A percentile compares a stretch with the other conserved stretches of the same genome.
Conservation (phyloP, 2,888 invertebrate genomes). For the Scotopteryx bipunctaria region DNA sequence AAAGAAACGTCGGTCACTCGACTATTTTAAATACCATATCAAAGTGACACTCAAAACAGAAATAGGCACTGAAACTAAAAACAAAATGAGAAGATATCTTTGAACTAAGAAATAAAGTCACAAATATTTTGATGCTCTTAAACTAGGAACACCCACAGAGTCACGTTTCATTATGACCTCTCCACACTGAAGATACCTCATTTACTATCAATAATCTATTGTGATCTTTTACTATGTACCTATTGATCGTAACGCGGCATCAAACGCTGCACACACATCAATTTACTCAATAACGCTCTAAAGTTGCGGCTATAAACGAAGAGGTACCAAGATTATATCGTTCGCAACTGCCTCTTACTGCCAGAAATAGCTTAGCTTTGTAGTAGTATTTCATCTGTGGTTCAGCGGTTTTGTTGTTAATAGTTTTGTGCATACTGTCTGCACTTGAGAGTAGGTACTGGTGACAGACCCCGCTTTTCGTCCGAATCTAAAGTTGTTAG, state of each 20-base stretch:
- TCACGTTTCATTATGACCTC: too few species aligned
- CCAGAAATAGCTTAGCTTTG: slow-evolving; percentile 45
- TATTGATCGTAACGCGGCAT: background rate
- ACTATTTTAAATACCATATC: too few species aligned
- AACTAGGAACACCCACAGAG: too few species aligned
- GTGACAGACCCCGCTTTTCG: too few species aligned
- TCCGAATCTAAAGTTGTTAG: too few species aligned
- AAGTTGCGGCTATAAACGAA: slow-evolving; percentile 25
- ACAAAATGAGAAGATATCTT: too few species aligned
- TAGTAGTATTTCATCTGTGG: slow-evolving; percentile 8
- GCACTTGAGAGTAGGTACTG: too few species aligned
- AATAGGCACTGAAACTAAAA: too few species aligned
- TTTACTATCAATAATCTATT: background rate
- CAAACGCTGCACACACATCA: slow-evolving; percentile 16
- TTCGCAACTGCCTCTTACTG: slow-evolving; percentile 41
- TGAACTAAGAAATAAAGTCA: too few species aligned
- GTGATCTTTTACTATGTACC: background rate
- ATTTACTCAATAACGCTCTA: slow-evolving; percentile 29
- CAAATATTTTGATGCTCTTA: too few species aligned
- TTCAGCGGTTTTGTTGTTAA: slow-evolving; percentile 44
- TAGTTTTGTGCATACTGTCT: slow-evolving; percentile 9
- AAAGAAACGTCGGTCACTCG: too few species aligned
- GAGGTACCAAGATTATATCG: slow-evolving; percentile 43
- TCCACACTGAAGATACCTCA: background rate
- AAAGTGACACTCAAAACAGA: too few species aligned